Evolutionary conservation across 1,140 invertebrate genomes (phyloP), one percentile per base, ranked within the genome.

Genomic region (Megalonaias nervosa): DNA sequence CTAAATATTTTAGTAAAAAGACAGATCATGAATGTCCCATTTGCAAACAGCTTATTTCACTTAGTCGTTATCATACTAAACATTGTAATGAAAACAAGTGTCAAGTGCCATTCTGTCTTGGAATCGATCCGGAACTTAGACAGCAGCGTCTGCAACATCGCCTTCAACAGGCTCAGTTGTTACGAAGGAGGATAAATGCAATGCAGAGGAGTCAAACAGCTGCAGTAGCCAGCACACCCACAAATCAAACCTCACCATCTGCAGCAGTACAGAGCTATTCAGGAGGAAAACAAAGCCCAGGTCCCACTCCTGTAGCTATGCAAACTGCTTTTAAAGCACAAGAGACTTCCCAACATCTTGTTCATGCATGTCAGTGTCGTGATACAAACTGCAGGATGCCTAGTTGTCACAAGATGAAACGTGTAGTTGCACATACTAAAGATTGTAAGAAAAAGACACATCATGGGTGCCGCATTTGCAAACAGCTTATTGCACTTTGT

Each of bases 1-100:
- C 98, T 2, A 99, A 98, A 92, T 83, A 85, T 80, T 99, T 98
- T 93, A 98, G 98, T 90, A 93, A 96, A 75, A 98, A 98, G 91
- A 97, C 96, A 48, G 98, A 97, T 71, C 97, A 97, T 82, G 96
- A 95, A 67, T 99, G 98, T 91, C 96, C 97, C 15, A 98, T 99
- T 83, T 99, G 98, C 93, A 99, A 99, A 91, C 98, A 99, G 88
- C 94, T 99, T 55, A 98, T 99, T 86, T 98, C 98, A 9, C 92
- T 99, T 23, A 99, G 98, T 88, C 98, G 97, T 91, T 99, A 99
- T 91, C 98, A 99, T 91, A 98, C 98, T 11, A 99, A 99, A 92
- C 97, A 99, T 92, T 99, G 98, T 93, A 94, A 95, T 71, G 92
- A 92, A 92, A 94, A 94, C 62, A 98, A 98, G 91, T 99, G 98